Base-by-base conservation (phyloP, 2,888 invertebrate species). In the Vandiemenella viatica region DNA sequence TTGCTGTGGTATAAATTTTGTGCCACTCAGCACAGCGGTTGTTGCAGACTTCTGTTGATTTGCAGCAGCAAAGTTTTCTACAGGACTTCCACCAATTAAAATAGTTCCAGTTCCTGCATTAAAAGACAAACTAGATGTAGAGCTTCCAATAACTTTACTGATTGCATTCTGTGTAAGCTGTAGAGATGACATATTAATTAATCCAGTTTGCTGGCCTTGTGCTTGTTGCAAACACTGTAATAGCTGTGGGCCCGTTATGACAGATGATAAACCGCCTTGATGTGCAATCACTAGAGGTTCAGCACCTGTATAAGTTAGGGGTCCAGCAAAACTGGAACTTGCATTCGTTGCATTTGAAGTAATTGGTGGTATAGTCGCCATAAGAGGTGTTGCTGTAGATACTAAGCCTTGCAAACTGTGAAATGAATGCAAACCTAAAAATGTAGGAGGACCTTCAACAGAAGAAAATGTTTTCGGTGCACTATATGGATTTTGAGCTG, bases 251-350 rank as follows among this genome's bases (percentile, higher is more conserved):
- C 49, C 47, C 3, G 53, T 51, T 20, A 53, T 46, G 15, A 53
- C 42, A 20, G 46, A 46, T 7, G 50, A 47, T 21, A 51, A 44
- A 23, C 50, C 50, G 20, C 51, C 53, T 37, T 46, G 54, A 42
- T 50, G 52, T n/a, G 54, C 52, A 32, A 54, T 50, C 18, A 54
- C 22, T 15, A 54, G 42, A 21, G 51, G 52, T 20, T 53, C 55
- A 20, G 51, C 50, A 26, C 53, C 49, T 17, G 41, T 37, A 16
- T 45, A 45, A 15, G 44, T 21, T 15, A 42, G n/a, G 5, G 42
- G 20, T 13, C 13, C 8, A 13, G 20, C 19, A 19, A 42, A 42
- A 38, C 7, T 15, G 10, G 42, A 42, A 42, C 20, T 42, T 4
- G n/a, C 19, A 13, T 19, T 20, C 18, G 18, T 19, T 18, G 43